Conservation (phyloP, 1,140 invertebrate species). For the Coelopa frigida region DNA sequence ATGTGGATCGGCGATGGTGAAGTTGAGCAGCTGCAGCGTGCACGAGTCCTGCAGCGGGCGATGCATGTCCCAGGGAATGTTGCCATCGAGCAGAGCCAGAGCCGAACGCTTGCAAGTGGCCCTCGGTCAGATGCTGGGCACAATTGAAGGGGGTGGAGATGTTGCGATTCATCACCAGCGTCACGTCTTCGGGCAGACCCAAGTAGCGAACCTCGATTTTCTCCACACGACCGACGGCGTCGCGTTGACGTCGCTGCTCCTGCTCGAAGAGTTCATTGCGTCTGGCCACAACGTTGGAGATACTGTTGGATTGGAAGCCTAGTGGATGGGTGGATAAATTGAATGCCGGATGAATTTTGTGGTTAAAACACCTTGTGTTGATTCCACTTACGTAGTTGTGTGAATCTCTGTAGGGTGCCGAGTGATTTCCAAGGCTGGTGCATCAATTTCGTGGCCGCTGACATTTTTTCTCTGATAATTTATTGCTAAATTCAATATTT, state of each 20-base stretch:
- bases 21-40: slow-evolving; percentile 70
- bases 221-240: slow-evolving; percentile 72
- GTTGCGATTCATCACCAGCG: slow-evolving; percentile 83
- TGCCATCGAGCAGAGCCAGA: slow-evolving; percentile 72
- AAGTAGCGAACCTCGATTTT: slow-evolving; percentile 83
- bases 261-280: slow-evolving; percentile 68
- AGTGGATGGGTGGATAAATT: no score
- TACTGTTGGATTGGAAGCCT: no score
- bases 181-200: slow-evolving; percentile 63
- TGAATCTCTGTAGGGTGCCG: slow-evolving; percentile 1
- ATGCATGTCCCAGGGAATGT: slow-evolving; percentile 86
- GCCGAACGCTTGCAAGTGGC: slow-evolving; percentile 63
- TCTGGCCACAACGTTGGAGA: slow-evolving; percentile 31
- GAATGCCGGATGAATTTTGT: background rate
- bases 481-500: background rate
- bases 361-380: no score
- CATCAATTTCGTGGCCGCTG: slow-evolving; percentile 24
- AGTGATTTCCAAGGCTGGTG: background rate
- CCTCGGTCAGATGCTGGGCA: slow-evolving; percentile 76
- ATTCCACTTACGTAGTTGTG: slow-evolving; percentile 5
- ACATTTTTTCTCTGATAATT: slow-evolving; percentile 15
- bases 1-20: slow-evolving; percentile 60
- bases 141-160: slow-evolving; percentile 90
- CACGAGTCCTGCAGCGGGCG: slow-evolving; percentile 73
- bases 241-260: slow-evolving; percentile 65